Evolutionary conservation across 2,797 vertebrate species (phyloP).

Genomic region (Spatula clypeata): DNA sequence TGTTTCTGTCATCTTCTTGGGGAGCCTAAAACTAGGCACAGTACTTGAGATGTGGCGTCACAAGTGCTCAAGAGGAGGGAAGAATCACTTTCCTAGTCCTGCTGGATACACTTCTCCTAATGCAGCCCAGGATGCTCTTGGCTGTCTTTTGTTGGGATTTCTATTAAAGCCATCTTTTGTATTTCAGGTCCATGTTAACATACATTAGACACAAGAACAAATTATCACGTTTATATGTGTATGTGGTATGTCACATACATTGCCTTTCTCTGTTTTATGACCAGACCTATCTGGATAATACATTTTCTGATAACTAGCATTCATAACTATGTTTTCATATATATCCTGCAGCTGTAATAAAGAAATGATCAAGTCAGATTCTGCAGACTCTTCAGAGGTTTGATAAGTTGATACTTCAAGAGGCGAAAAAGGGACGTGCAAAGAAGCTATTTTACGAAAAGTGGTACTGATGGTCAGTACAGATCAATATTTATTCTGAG

Average conservation of each 20-base stretch:
- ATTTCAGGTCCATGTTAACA: accelerated
- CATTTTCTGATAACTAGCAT: background rate
- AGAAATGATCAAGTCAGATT: background rate
- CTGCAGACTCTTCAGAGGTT: background rate
- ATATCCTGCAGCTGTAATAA: background rate
- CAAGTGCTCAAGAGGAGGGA: background rate
- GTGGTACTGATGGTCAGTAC: background rate
- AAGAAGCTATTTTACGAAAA: background rate
- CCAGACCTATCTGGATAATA: background rate
- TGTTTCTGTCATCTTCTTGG: background rate
- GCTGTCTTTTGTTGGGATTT: accelerated
- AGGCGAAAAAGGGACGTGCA: background rate
- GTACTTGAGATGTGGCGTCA: background rate
- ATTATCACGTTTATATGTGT: background rate
- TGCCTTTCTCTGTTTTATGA: accelerated
- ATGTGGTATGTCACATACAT: background rate
- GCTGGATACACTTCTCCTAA: background rate
- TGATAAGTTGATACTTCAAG: accelerated
- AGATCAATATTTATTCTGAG: background rate
- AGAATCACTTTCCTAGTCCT: background rate
- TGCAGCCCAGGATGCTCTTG: background rate
- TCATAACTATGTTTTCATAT: background rate
- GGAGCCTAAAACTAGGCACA: background rate
- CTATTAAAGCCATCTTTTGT: background rate
- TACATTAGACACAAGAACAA: background rate